Evolutionary conservation across 2,797 vertebrate species (phyloP).

Genomic region (Enteromius viviparus): DNA sequence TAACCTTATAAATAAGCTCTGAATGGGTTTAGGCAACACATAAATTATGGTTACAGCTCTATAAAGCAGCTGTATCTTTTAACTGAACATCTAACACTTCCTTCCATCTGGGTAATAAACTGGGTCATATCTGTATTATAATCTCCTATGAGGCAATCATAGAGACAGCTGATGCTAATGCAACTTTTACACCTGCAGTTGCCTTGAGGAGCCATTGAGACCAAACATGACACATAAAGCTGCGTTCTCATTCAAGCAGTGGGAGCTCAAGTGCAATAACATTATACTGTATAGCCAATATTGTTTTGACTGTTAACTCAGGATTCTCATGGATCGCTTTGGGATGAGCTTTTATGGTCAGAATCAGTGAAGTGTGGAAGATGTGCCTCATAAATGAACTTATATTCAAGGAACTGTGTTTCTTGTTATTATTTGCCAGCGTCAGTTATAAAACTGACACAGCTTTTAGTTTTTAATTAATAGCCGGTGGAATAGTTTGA

Average conservation of each 20-base stretch:
- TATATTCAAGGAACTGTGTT: constrained; percentile 11
- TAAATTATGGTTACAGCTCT: constrained; percentile 5
- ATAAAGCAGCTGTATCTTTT: constrained; percentile 20
- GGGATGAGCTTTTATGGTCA: constrained; percentile 29
- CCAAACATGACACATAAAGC: constrained; percentile 38
- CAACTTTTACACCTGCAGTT: constrained; percentile 34
- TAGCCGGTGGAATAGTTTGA: not conserved
- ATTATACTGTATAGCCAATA: constrained; percentile 11
- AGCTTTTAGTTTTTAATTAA: constrained; percentile 9
- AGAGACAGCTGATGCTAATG: constrained; percentile 29
- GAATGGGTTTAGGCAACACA: constrained; percentile 7
- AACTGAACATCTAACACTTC: constrained; percentile 31
- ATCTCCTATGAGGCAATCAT: constrained; percentile 30
- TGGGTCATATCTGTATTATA: constrained; percentile 30
- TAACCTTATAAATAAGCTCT: constrained; percentile 1
- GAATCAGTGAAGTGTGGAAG: constrained; percentile 32
- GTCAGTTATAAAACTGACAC: not conserved
- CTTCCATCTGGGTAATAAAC: constrained; percentile 31
- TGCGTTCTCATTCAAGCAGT: constrained; percentile 5
- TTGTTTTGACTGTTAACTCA: constrained; percentile 43
- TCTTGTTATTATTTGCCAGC: not conserved
- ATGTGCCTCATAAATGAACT: constrained; percentile 40
- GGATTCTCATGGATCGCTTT: constrained; percentile 32
- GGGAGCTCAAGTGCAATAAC: constrained; percentile 22
- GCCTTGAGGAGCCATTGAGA: constrained; percentile 22